Conservation (phyloP, 2,797 vertebrate genomes). For the Pteronotus mesoamericanus region DNA sequence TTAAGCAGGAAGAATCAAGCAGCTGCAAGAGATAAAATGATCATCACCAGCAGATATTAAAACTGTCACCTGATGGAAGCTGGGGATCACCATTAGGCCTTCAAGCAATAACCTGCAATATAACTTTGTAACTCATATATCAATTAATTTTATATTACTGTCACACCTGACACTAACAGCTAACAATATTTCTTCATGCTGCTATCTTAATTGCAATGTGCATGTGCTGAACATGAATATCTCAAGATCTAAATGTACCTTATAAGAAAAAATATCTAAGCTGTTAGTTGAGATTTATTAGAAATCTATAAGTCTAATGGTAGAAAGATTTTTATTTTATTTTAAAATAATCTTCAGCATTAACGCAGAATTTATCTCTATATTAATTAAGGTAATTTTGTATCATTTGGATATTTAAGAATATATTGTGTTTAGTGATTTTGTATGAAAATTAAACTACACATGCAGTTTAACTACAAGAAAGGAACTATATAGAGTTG, state of each 20-base stretch:
- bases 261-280: conserved; percentile 16
- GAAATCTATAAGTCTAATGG: background rate
- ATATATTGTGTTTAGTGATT: background rate
- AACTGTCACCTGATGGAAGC: conserved; percentile 37
- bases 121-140: conserved; percentile 63
- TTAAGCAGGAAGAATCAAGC: conserved; percentile 1
- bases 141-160: conserved; percentile 69
- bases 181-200: conserved; percentile 59
- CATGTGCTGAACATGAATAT: background rate
- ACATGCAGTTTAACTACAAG: background rate
- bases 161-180: conserved; percentile 59
- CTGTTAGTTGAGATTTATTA: background rate
- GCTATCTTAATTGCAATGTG: conserved; percentile 50
- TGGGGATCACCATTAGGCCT: conserved; percentile 33
- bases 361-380: background rate
- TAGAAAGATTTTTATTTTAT: background rate
- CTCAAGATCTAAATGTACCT: conserved; percentile 20
- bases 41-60: conserved; percentile 56
- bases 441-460: background rate
- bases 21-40: conserved; percentile 36
- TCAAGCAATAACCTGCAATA: conserved; percentile 57
- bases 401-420: background rate
- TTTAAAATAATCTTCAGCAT: background rate
- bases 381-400: background rate
- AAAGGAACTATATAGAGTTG: background rate